Conservation (phyloP, 1,140 invertebrate genomes). For the Trichoplusia ni region DNA sequence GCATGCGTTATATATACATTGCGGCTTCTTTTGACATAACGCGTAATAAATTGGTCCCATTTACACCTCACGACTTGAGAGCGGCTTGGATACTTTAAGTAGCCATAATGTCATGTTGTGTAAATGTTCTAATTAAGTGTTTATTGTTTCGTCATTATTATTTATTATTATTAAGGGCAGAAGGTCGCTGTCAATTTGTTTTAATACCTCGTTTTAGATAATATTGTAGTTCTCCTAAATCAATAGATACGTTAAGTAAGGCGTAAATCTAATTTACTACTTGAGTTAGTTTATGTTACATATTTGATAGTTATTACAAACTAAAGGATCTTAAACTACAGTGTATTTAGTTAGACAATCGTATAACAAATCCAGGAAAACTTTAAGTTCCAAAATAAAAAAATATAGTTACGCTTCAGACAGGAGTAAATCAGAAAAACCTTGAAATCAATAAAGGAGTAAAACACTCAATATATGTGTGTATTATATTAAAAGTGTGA, state of each 20-base stretch:
- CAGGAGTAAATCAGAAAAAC: not conserved
- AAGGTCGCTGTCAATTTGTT: not conserved
- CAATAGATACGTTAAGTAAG: too few species aligned
- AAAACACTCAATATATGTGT: not conserved
- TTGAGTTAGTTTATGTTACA: too few species aligned
- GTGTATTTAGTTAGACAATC: too few species aligned
- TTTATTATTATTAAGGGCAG: not conserved
- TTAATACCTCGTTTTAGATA: too few species aligned
- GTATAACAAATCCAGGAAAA: too few species aligned
- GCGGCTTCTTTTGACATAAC: slow-evolving; percentile 50
- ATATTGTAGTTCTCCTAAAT: too few species aligned
- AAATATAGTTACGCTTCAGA: not conserved
- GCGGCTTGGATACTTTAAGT: slow-evolving; percentile 5
- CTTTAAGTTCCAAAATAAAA: too few species aligned
- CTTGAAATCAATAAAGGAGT: not conserved
- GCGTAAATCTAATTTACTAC: too few species aligned
- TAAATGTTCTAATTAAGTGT: slow-evolving; percentile 17
- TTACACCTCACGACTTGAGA: slow-evolving; percentile 59
- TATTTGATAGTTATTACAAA: too few species aligned
- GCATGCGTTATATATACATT: slow-evolving; percentile 44
- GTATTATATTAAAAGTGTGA: not conserved
- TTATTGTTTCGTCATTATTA: slow-evolving; percentile 2
- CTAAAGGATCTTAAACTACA: too few species aligned
- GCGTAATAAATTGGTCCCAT: slow-evolving; percentile 63
- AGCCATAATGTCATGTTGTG: not conserved